Conservation (phyloP, 2,113 vertebrate genomes). For the Toxotes chatareus region DNA sequence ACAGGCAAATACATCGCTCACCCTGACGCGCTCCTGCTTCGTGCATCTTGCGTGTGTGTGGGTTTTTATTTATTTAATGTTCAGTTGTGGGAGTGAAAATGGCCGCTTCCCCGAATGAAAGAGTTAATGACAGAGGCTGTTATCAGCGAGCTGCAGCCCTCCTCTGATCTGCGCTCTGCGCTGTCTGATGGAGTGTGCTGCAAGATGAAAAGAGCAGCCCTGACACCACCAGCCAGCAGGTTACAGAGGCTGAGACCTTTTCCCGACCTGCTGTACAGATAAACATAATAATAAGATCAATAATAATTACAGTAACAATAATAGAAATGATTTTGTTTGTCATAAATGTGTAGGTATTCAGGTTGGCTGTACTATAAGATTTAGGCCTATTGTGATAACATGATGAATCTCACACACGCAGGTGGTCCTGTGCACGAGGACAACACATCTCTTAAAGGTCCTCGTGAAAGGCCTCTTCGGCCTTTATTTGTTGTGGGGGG, state of each 20-base stretch:
- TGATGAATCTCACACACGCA: not conserved
- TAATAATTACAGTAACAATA: not conserved
- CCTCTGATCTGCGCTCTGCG: conserved; percentile 67
- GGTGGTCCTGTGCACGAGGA: not conserved
- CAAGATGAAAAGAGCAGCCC: conserved; percentile 71
- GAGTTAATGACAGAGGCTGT: conserved; percentile 80
- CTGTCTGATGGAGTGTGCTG: conserved; percentile 72
- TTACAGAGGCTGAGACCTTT: conserved; percentile 46
- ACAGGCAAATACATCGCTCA: not conserved
- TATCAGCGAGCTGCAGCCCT: conserved; percentile 83
- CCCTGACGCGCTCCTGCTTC: not conserved
- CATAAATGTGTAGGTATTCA: not conserved
- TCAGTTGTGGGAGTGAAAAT: conserved; percentile 51
- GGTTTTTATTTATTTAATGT: not conserved
- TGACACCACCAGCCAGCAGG: conserved; percentile 59
- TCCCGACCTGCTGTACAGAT: conserved; percentile 35
- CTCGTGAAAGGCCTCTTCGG: not conserved
- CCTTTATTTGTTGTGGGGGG: not conserved
- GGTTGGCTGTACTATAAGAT: not conserved
- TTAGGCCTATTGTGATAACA: not conserved
- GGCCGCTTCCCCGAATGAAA: conserved; percentile 57
- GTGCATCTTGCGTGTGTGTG: not conserved
- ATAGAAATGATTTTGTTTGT: not conserved
- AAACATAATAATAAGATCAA: conserved; percentile 20
- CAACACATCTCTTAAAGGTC: not conserved